Evolutionary conservation across 2,888 invertebrate genomes (phyloP).

Genomic region (Cantharis flavilabris): DNA sequence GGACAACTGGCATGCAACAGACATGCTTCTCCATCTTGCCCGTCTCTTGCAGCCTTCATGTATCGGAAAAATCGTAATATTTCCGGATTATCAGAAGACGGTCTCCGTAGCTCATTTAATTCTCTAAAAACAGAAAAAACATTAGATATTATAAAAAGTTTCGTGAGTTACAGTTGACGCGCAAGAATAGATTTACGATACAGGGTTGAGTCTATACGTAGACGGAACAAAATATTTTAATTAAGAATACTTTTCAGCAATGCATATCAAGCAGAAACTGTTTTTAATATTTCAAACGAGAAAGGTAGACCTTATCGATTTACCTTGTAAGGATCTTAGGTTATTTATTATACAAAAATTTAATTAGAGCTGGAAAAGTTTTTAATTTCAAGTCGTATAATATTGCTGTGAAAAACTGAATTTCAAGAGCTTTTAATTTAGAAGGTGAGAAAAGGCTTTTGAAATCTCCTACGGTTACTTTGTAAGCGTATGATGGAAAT

Average conservation of each 20-base stretch:
- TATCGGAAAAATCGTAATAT: constrained; percentile 87
- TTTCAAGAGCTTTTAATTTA: background rate
- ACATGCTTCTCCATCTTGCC: constrained; percentile 80
- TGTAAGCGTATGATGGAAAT: background rate
- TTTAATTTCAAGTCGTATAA: background rate
- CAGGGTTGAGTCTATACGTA: too few species aligned
- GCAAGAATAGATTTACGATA: too few species aligned
- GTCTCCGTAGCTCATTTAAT: constrained; percentile 81
- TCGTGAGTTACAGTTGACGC: background rate
- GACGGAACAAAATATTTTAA: too few species aligned
- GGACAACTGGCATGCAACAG: constrained; percentile 70
- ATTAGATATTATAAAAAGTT: too few species aligned
- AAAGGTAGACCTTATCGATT: background rate
- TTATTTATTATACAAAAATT: background rate
- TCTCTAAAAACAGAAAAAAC: constrained; percentile 64
- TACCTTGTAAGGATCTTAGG: background rate
- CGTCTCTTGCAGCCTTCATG: constrained; percentile 87
- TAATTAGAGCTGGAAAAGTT: background rate
- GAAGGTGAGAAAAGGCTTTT: background rate
- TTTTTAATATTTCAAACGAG: too few species aligned
- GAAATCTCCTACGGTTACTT: background rate
- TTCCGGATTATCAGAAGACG: constrained; percentile 84
- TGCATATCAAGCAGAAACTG: too few species aligned
- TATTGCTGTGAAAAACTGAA: background rate
- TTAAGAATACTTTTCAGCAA: too few species aligned